Percentiles rank a stretch among this genome's conserved stretches.
Evolutionary conservation across 2,888 invertebrate genomes (phyloP).

Genomic region (Phengaris arion): DNA sequence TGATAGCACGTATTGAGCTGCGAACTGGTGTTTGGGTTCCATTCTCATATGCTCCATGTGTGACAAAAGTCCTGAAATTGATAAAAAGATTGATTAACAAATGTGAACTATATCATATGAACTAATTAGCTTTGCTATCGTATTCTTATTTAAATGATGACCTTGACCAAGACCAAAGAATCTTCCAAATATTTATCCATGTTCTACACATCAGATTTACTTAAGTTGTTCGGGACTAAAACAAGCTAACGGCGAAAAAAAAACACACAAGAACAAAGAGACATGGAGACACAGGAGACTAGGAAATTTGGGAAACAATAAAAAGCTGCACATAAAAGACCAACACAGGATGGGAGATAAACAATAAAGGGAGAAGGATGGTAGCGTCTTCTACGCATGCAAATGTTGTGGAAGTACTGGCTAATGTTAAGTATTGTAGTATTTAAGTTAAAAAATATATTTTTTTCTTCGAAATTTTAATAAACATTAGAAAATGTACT

Average conservation of each 20-base stretch:
- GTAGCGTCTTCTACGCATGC: slow-evolving; percentile 20
- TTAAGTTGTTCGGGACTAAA: too few relatives aligned
- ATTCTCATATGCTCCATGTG: slow-evolving; percentile 98
- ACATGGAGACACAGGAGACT: not conserved
- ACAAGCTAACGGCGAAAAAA: slow-evolving; percentile 12
- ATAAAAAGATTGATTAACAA: slow-evolving; percentile 18
- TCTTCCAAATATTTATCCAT: not conserved
- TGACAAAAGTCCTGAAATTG: slow-evolving; percentile 87
- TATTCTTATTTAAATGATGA: not conserved
- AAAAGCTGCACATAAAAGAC: slow-evolving; percentile 6
- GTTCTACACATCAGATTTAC: not conserved
- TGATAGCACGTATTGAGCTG: slow-evolving; percentile 94
- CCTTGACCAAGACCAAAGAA: not conserved
- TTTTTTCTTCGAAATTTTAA: not conserved
- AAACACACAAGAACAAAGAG: not conserved
- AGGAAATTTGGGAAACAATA: not conserved
- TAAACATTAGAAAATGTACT: too few relatives aligned
- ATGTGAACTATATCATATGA: not conserved
- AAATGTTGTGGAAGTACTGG: not conserved
- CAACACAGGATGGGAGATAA: not conserved
- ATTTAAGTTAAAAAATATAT: not conserved
- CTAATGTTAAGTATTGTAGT: not conserved
- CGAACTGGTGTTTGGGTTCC: slow-evolving; percentile 97
- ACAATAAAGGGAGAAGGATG: not conserved
- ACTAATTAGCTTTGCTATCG: not conserved